Evolutionary conservation across 2,888 invertebrate genomes (phyloP), one percentile per base, ranked within the genome.

Genomic region (Tenthredo amoena): DNA sequence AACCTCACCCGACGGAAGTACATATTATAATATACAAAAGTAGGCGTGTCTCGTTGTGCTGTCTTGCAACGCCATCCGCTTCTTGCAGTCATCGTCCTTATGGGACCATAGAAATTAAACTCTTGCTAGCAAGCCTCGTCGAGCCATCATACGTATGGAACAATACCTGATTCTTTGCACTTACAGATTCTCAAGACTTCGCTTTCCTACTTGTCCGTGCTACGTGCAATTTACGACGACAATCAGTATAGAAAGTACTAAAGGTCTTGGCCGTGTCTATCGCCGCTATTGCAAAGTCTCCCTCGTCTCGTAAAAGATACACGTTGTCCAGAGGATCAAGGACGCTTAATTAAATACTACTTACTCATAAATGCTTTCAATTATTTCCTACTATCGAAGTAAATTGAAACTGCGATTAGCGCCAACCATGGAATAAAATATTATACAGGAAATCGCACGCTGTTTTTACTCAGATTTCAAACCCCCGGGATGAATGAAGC

Each of bases 121-220:
- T 65, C 43, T 83, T 47, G 43, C 71, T 26, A 50, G 31, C 72
- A 43, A 74, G 43, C 72, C 72, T 21, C 72, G 43, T n/a, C 62
- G 40, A 62, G 26, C 40, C 34, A 62, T 62, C n/a, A 68, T 47
- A 47, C 34, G 37, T 77, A 15, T 43, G 65, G 43, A 81, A 83
- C 68, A 83, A 68, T 83, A 68, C 68, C 47, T 68, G 84, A 81
- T 55, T 50, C 7, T 85, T 79, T 58, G 34, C 43, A 26, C 50
- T 65, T 47, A 15, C 68, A 85, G 81, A 81, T 85, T 72, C 85
- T 85, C 68, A 82, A 85, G 68, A 85, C 71, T 50, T 85, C 81
- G 47, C 47, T 71, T 55, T 85, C 81, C 9, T 85, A 82, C 50
- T 43, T 81, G 40, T 85, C 85, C 4, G 85, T 85, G 1, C 72